Evolutionary conservation across 2,888 invertebrate genomes (phyloP), one percentile per base, ranked within the genome.

Genomic region (Cheilosia scutellata): DNA sequence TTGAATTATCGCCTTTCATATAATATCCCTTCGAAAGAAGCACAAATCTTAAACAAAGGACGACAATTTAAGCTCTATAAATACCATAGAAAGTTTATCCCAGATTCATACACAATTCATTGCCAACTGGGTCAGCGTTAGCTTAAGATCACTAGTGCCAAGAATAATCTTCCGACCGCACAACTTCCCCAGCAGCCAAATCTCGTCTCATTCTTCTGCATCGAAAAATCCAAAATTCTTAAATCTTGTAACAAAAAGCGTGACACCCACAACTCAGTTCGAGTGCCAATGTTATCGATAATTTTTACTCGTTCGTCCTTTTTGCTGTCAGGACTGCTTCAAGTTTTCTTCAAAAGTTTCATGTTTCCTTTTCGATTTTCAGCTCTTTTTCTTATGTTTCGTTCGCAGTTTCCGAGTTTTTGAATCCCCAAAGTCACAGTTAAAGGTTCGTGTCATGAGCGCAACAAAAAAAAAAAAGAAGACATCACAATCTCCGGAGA

Each of bases 221-320:
- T 78, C 57, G 42, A 13, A 83, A 44, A 49, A 62, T 68, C 55
- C 33, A n/a, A 63, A 79, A 83, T 83, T 62, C 62, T 51, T 51
- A 74, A 68, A 55, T 74, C 63, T 49, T 74, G 49, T 33, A 62
- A 63, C 68, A 27, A 47, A 49, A 57, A 33, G 49, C 68, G 62
- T 68, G 65, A 74, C 83, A 83, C 72, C 83, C 83, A 66, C 83
- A 68, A 79, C 44, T 79, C 79, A 51, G 57, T 9, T 55, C 33
- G 57, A 79, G 79, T 83, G 83, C 79, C 79, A 83, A 79, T 74
- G 68, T 57, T 66, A 79, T 79, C 51, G 82, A 82, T 82, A 79
- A 74, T 63, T 74, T 62, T 27, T 53, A 37, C 55, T 62, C 27
- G 29, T 72, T 53, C 58, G 42, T 63, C 37, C 37, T 60, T 79